These are phyloP conservation scores for Pholis gunnellus DNA, from an alignment of 2,113 vertebrate genomes.

Conservation along the genomic window DNA sequence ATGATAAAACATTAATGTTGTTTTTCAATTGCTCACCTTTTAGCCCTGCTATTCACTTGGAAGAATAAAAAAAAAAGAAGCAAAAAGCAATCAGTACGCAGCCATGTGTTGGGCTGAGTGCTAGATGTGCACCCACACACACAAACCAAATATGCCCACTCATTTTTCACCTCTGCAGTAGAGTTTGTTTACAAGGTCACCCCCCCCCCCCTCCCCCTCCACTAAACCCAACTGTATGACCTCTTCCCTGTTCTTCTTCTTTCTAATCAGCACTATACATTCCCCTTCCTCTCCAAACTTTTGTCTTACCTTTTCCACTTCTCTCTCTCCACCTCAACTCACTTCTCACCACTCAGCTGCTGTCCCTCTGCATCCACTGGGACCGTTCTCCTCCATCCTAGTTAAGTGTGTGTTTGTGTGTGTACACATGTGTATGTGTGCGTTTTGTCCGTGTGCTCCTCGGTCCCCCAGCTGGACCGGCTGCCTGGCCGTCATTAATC, in stretches of 20 bases:
- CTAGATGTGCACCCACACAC: constrained; percentile 7
- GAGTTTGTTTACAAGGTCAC: constrained; percentile 47
- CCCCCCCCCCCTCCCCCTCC: too few species aligned
- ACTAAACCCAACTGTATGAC: not conserved
- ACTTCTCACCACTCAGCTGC: constrained; percentile 53
- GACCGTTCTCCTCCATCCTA: constrained; percentile 51
- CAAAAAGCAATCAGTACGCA: constrained; percentile 67
- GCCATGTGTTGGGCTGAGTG: constrained; percentile 55
- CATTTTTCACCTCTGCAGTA: constrained; percentile 14
- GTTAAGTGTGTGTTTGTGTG: constrained; percentile 32
- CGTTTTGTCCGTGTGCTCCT: constrained; percentile 75
- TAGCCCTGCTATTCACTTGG: constrained; percentile 60
- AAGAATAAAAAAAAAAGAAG: constrained; percentile 53
- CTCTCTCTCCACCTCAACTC: constrained; percentile 36
- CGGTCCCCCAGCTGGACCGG: constrained; percentile 82
- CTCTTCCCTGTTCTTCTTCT: constrained; percentile 21
- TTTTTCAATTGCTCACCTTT: constrained; percentile 76
- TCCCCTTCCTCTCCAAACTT: constrained; percentile 21
- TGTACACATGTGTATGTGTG: constrained; percentile 34
- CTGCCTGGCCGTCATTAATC: constrained; percentile 83
- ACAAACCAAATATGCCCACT: constrained; percentile 6
- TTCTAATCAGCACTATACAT: constrained; percentile 12
- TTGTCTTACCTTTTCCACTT: constrained; percentile 12
- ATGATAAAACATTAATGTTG: constrained; percentile 84
- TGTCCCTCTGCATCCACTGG: constrained; percentile 61